phyloP scores from a whole-genome alignment of 2,888 invertebrate species.

The Hololepta plana region DNA sequence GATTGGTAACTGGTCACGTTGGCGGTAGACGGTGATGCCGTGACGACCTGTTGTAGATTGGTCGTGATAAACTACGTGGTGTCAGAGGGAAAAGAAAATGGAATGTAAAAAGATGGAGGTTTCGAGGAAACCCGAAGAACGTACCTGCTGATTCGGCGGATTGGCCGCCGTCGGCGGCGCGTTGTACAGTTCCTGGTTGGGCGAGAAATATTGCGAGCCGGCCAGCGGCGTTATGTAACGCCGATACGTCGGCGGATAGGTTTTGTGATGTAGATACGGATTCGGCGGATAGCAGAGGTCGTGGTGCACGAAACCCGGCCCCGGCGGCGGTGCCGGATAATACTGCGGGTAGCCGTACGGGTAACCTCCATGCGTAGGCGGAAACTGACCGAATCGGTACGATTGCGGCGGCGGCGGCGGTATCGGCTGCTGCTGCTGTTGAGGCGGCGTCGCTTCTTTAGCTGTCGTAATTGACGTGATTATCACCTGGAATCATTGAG shows the following conservation, averaged over 20 bases:
- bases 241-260: slow-evolving; percentile 19
- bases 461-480: slow-evolving; percentile 26
- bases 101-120: not conserved
- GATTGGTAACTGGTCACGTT: slow-evolving; percentile 29
- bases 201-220: slow-evolving; percentile 33
- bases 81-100: not conserved
- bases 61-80: too few species aligned
- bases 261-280: slow-evolving; percentile 20
- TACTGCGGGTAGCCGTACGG: slow-evolving; percentile 27
- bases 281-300: slow-evolving; percentile 33
- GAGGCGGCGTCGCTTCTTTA: slow-evolving; percentile 27
- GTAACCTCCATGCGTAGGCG: slow-evolving; percentile 18
- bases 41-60: slow-evolving; percentile 24
- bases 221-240: slow-evolving; percentile 18
- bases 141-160: slow-evolving; percentile 17
- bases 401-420: slow-evolving; percentile 30
- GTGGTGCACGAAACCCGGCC: slow-evolving; percentile 24
- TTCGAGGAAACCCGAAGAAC: too few species aligned
- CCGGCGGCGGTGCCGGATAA: slow-evolving; percentile 27
- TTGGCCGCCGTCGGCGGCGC: slow-evolving; percentile 21
- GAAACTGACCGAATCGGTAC: slow-evolving; percentile 29
- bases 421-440: slow-evolving; percentile 30
- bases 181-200: slow-evolving; percentile 32
- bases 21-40: slow-evolving; percentile 23
- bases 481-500: slow-evolving; percentile 25